Base-by-base conservation (phyloP, 2,888 invertebrate species). In the Ophioninae sp. region DNA sequence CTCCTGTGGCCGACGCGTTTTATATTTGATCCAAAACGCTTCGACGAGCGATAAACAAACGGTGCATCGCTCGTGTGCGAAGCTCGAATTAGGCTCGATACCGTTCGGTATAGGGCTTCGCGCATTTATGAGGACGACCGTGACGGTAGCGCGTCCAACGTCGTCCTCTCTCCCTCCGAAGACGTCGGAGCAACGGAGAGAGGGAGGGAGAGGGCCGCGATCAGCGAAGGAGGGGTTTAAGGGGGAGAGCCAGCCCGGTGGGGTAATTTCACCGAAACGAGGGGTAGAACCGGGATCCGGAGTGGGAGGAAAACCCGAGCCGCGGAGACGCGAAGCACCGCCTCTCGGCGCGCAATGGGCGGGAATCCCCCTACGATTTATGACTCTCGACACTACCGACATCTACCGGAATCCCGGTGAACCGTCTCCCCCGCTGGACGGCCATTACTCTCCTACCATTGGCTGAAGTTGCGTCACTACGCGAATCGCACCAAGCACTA, bases 391-490 rank as follows among this genome's bases (percentile, higher is more conserved):
- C 85, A 87, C 87, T 84, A 85, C 84, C 89, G 94, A 93, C 94
- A 94, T 94, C 94, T 94, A 94, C 93, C 93, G 94, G 93, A 92
- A 91, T 91, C 91, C 91, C 92, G 92, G 91, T 91, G 93, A 93
- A 93, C 76, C 57, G 75, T 84, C 82, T 83, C 86, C 86, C 85
- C 86, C 85, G 93, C 85, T 93, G 93, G 94, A 94, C 93, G 94
- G 94, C 94, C 94, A 94, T 94, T 94, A 94, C 94, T 93, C 93
- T 92, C 90, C 91, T 93, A 93, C 94, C 93, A 94, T 94, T 94
- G 94, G 94, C 93, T 93, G 93, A 86, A 88, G 89, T 88, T 88
- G 88, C 88, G 87, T 87, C 88, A 93, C 92, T 83, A 90, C 92
- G 90, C 89, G 89, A 91, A 91, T 92, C 92, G 92, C 89, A 86